phyloP scores from a whole-genome alignment of 1,140 invertebrate genomes.

The Neodiprion virginianus region DNA sequence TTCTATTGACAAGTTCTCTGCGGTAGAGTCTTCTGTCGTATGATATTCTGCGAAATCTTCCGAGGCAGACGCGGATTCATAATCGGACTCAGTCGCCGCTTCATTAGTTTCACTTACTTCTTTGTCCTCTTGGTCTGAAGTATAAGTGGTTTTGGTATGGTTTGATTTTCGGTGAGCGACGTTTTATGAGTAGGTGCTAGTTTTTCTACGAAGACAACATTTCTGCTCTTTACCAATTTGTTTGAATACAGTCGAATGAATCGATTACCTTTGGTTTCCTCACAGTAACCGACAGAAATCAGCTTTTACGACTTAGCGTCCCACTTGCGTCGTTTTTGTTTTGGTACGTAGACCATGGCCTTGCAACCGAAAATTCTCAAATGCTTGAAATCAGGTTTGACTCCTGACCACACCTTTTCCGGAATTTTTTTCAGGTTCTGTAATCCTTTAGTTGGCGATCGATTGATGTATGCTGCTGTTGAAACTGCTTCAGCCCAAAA shows the following conservation, averaged over 20 bases:
- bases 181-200: not conserved
- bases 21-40: not conserved
- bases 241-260: conserved; percentile 28
- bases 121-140: not conserved
- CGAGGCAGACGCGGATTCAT: not conserved
- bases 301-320: conserved; percentile 36
- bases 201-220: conserved; percentile 42
- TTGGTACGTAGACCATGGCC: conserved; percentile 28
- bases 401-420: conserved; percentile 41
- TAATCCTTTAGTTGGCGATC: conserved; percentile 26
- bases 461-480: conserved; percentile 34
- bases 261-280: conserved; percentile 36
- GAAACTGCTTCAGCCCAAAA: conserved; percentile 40
- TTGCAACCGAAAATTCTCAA: not conserved
- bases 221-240: conserved; percentile 34
- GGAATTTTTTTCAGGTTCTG: conserved; percentile 30
- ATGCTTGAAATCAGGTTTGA: conserved; percentile 19
- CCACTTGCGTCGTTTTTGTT: conserved; percentile 35
- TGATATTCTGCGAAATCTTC: too few species aligned
- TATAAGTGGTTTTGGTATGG: not conserved
- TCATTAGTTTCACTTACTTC: too few species aligned
- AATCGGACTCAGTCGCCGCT: not conserved
- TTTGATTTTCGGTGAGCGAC: not conserved
- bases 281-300: conserved; percentile 40
- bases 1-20: not conserved